phyloP scores from a whole-genome alignment of 2,888 invertebrate genomes.

The Eudemis profundana region DNA sequence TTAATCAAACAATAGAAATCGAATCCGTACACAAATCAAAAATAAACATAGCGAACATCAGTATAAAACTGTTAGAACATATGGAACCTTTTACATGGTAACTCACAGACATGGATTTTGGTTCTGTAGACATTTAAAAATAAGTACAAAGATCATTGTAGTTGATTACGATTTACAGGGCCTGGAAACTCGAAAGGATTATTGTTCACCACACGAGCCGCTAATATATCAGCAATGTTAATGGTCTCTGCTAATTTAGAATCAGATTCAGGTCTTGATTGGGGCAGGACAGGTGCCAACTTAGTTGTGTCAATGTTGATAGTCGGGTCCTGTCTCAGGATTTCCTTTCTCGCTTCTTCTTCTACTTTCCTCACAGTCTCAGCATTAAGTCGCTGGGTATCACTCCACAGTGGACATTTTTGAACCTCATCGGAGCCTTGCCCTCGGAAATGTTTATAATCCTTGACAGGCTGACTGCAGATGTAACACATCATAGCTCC shows the following conservation, averaged over 20 bases:
- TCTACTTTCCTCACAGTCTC: slow-evolving; percentile 4
- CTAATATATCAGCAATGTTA: neutral
- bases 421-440: neutral
- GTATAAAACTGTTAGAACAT: no score
- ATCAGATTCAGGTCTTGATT: neutral
- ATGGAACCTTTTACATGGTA: no score
- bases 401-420: slow-evolving; percentile 7
- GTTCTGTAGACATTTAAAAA: no score
- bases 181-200: neutral
- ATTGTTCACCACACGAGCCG: slow-evolving; percentile 1
- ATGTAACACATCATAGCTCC: slow-evolving; percentile 7
- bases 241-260: neutral
- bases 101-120: no score
- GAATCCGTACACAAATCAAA: no score
- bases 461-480: neutral
- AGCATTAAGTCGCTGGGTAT: neutral
- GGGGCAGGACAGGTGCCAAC: neutral
- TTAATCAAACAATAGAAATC: no score
- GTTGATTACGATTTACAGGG: no score
- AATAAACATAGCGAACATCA: no score
- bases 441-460: slow-evolving; percentile 1
- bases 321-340: neutral
- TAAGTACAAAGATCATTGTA: no score
- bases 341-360: neutral
- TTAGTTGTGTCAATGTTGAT: neutral